These are phyloP conservation scores for Eupithecia vulgata DNA, from an alignment of 2,888 invertebrate genomes.

Conservation along the genomic window DNA sequence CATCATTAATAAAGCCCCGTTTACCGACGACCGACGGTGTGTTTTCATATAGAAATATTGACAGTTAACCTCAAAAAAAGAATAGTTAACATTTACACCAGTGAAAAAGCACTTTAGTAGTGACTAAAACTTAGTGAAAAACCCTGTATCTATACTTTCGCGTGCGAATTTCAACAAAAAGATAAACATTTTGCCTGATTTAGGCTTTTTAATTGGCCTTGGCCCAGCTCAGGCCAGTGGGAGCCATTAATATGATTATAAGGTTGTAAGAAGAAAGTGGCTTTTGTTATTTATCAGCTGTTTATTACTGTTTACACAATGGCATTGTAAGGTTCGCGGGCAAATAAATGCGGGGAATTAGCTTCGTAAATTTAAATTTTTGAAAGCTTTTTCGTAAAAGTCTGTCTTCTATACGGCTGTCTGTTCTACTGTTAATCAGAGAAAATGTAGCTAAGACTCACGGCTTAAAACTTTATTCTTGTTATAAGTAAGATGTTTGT, in stretches of 20 bases:
- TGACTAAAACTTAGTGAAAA: conserved; percentile 1
- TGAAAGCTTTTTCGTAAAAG: background rate
- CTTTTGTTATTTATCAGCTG: conserved; percentile 11
- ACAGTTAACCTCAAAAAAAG: too few species aligned
- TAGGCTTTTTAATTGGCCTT: conserved; percentile 16
- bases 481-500: too few species aligned
- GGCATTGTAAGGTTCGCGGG: background rate
- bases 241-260: conserved; percentile 16
- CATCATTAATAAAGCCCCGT: background rate
- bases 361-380: background rate
- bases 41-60: too few species aligned
- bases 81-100: background rate
- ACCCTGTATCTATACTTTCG: background rate
- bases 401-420: background rate
- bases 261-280: conserved; percentile 1
- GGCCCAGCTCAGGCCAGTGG: background rate
- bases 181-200: conserved; percentile 16
- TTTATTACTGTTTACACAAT: conserved; percentile 9
- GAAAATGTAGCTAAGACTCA: background rate
- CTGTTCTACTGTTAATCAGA: background rate
- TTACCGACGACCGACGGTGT: too few species aligned
- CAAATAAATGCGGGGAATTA: too few species aligned
- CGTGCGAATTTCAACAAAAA: conserved; percentile 3
- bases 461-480: background rate
- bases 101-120: background rate